Evolutionary conservation across 2,888 invertebrate species (phyloP).

Genomic region (Tubulanus polymorphus): DNA sequence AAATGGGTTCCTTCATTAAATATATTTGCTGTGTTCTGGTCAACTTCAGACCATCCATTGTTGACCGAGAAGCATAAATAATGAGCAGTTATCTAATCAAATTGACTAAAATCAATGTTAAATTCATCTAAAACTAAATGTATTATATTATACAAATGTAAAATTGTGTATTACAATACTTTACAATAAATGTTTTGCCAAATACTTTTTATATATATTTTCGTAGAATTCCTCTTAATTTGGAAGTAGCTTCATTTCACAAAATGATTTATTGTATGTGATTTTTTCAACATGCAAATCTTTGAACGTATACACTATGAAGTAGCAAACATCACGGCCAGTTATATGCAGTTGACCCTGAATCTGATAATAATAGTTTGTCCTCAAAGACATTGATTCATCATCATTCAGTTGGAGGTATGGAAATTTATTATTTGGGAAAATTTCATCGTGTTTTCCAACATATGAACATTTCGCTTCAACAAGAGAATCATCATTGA

Average conservation of each 20-base stretch:
- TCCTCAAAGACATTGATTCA: conserved; percentile 9
- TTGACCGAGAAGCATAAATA: conserved; percentile 10
- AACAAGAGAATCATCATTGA: conserved; percentile 12
- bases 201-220: conserved; percentile 9
- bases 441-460: conserved; percentile 12
- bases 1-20: conserved; percentile 8
- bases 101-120: too few species aligned
- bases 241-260: conserved; percentile 8
- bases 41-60: conserved; percentile 21
- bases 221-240: conserved; percentile 14
- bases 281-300: conserved; percentile 14
- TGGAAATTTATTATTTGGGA: conserved; percentile 14
- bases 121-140: too few species aligned
- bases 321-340: conserved; percentile 10
- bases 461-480: conserved; percentile 21
- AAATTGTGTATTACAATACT: too few species aligned
- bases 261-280: conserved; percentile 8
- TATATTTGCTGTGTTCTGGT: conserved; percentile 12
- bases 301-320: conserved; percentile 16
- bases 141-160: too few species aligned
- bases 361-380: conserved; percentile 18
- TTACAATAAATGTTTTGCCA: too few species aligned
- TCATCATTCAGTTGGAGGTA: conserved; percentile 14
- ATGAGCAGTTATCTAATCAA: too few species aligned
- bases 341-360: conserved; percentile 20